Conservation (phyloP, 30 jellyfish, hydroid and myxozoan genomes). For the Aurelia sp. region DNA sequence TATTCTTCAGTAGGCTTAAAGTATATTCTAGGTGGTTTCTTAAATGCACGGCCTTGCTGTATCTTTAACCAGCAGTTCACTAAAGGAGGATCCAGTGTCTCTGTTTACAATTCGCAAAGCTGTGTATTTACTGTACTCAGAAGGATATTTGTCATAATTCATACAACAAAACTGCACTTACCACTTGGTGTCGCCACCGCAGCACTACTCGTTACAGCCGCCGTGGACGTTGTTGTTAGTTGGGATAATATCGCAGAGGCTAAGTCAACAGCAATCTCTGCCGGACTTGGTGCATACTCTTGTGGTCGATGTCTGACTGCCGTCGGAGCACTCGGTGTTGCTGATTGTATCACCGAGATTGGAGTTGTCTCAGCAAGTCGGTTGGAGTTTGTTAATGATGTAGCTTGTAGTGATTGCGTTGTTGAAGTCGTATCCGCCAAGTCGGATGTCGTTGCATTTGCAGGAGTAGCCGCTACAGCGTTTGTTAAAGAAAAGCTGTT, state of each 20-base stretch:
- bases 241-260: constrained; percentile 96
- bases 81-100: no score
- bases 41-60: no score
- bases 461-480: no score
- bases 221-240: constrained; percentile 83
- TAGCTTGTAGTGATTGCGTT: not conserved
- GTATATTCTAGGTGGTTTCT: no score
- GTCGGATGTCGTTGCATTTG: no score
- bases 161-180: not conserved
- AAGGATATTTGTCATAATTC: no score
- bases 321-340: constrained; percentile 46
- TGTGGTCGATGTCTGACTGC: constrained; percentile 24
- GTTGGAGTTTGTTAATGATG: constrained; percentile 2
- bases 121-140: no score
- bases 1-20: no score
- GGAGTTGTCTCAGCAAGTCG: constrained; percentile 29
- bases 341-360: constrained; percentile 16
- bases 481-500: no score
- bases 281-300: constrained; percentile 26
- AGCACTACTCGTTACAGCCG: constrained; percentile 76
- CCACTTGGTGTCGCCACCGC: constrained; percentile 66
- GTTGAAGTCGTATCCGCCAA: no score
- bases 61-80: no score
- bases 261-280: constrained; percentile 87
- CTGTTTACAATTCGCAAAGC: no score